Base-by-base conservation (phyloP, 2,797 vertebrate species). In the Enteromius treurensis region DNA sequence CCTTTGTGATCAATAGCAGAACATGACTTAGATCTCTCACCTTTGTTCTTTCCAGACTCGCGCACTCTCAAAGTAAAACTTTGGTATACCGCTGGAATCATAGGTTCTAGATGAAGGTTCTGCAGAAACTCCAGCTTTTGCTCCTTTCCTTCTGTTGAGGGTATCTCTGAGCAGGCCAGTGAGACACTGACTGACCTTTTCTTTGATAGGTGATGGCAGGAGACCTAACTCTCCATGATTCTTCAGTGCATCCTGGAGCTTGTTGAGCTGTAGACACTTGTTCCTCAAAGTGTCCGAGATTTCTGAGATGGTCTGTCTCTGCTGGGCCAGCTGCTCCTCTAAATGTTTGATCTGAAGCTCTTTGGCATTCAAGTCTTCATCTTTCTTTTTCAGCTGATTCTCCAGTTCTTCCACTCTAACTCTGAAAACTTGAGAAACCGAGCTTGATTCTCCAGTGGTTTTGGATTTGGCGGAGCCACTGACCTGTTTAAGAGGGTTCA, bases 91-190 rank as follows among this genome's bases (percentile, higher is more conserved):
- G 78, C 92, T 94, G 77, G 94, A 93, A 90, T 96, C 95, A 45
- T 96, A 97, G 0, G 95, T 96, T 79, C 89, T 90, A 70, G 95
- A 95, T 0, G 96, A 97, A 0, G 97, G 97, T 60, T 99, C 97
- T 0, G 97, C 97, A 2, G 97, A 99, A 14, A 99, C 96, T 0
- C 97, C 97, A 0, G 97, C 96, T 88, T 98, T 98, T 3, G 97
- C 97, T 0, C 97, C 97, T 89, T 93, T 96, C 83, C 97, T 93
- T 81, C 95, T 93, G 6, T 95, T 94, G 5, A 94, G 87, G 45
- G 92, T 93, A 3, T 92, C 93, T 84, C 90, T 92, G 71, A 94
- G 87, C 79, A 94, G 90, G 1, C 92, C 91, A 0, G 94, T 92
- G n/a, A 94, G 86, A 79, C 92, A 93, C 32, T 93, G 93, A 87